Conservation (phyloP, 2,888 invertebrate genomes). For the Saturnia japonica region DNA sequence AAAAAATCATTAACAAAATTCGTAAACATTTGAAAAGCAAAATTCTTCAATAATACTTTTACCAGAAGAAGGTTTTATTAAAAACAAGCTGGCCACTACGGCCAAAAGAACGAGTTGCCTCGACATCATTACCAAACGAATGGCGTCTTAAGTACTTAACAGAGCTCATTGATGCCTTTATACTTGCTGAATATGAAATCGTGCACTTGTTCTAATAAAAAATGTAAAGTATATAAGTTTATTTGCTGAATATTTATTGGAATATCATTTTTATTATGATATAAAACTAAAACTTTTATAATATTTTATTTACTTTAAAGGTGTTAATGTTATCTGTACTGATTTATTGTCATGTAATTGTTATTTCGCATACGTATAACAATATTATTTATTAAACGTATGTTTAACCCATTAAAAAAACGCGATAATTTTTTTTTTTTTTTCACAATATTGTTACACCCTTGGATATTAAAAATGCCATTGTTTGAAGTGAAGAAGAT, state of each 20-base stretch:
- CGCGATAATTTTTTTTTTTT: no score
- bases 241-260: no score
- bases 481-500: no score
- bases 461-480: no score
- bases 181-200: background rate
- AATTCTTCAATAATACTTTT: background rate
- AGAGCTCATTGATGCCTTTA: conserved; percentile 40
- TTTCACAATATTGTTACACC: no score
- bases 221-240: no score
- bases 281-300: no score
- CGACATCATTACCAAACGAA: conserved; percentile 42
- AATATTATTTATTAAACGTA: no score
- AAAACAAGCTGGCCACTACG: conserved; percentile 33
- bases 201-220: conserved; percentile 9
- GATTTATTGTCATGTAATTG: background rate
- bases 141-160: conserved; percentile 34
- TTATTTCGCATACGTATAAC: background rate
- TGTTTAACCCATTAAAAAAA: no score
- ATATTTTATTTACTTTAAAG: background rate
- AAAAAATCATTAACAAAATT: background rate
- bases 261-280: no score
- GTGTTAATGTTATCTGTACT: background rate
- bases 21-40: background rate
- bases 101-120: conserved; percentile 42
- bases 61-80: background rate